Base-by-base conservation (phyloP, 1,140 invertebrate genomes). In the Parapsyche elsis region DNA sequence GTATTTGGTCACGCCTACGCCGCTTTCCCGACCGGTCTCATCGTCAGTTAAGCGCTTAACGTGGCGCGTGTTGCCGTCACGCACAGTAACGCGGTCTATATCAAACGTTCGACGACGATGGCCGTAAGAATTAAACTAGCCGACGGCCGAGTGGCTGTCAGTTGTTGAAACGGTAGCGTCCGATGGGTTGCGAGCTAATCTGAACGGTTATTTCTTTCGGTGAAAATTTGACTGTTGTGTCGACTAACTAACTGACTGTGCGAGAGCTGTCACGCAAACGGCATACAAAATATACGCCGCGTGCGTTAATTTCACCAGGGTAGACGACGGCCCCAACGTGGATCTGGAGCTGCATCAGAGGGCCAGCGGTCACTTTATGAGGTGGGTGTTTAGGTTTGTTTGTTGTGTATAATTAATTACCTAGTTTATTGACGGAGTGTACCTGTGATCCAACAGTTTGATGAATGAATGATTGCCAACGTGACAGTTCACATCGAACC, bases 321-420 rank as follows among this genome's bases (percentile, higher is more conserved):
- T 46, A 7, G 49, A 38, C 64, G 45, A 76, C 70, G 73, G 53
- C 46, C 19, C 59, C 57, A 82, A 21, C 82, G 82, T 83, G 82
- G 82, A 83, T 81, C 82, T 83, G 78, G 82, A 83, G 71, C 82
- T 83, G 49, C 82, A 83, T 59, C 82, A 83, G 61, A 61, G 82
- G 78, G 82, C 82, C 82, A 81, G 82, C 82, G 82, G 82, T 44
- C 82, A 83, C 82, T 83, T 83, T 80, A 83, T 83, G 82, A 83
- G 82, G 82, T 83, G 74, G 24, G 21, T 64, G 9, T 23, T 9
- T 10, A 10, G 5, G 53, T 59, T 4, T 19, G n/a, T n/a, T n/a
- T n/a, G n/a, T n/a, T n/a, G n/a, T n/a, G n/a, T n/a, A n/a, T n/a
- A n/a, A n/a, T n/a, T n/a, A n/a, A n/a, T n/a, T n/a, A n/a, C n/a